Percentiles rank a stretch among this genome's conserved stretches.
These are phyloP conservation scores for Eristalis arbustorum DNA, from an alignment of 2,888 invertebrate species.

Conservation along the genomic window DNA sequence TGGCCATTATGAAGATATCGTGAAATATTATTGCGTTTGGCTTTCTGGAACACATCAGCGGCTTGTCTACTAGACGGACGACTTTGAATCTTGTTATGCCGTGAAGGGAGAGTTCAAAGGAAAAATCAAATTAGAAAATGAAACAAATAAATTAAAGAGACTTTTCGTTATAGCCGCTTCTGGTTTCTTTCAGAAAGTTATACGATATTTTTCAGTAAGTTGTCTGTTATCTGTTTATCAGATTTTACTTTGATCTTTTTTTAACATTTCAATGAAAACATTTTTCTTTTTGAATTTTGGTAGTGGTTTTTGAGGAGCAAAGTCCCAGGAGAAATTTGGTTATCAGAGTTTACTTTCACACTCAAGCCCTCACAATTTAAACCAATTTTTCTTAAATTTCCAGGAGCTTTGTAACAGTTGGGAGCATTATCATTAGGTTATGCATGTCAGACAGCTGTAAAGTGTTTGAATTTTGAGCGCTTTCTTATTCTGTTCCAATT, in stretches of 20 bases:
- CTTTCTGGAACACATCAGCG: slow-evolving; percentile 60
- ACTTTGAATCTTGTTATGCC: slow-evolving; percentile 29
- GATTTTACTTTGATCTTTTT: background rate
- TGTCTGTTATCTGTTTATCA: background rate
- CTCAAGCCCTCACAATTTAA: too few relatives aligned
- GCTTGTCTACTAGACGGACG: slow-evolving; percentile 44
- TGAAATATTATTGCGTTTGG: slow-evolving; percentile 66
- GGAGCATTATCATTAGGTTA: too few relatives aligned
- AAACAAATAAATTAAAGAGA: slow-evolving; percentile 4
- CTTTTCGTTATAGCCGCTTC: slow-evolving; percentile 9
- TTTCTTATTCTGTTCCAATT: too few relatives aligned
- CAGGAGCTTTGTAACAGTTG: too few relatives aligned
- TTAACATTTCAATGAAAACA: background rate
- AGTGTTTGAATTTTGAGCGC: too few relatives aligned
- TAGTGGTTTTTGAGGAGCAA: too few relatives aligned
- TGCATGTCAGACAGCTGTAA: too few relatives aligned
- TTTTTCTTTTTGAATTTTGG: background rate
- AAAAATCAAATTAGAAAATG: background rate
- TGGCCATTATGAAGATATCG: slow-evolving; percentile 69
- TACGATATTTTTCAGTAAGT: background rate
- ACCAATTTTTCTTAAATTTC: too few relatives aligned
- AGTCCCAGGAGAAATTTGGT: too few relatives aligned
- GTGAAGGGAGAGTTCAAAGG: slow-evolving; percentile 26
- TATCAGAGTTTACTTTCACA: too few relatives aligned
- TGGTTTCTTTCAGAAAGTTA: slow-evolving; percentile 14